Base-by-base conservation (phyloP, 2,113 vertebrate species). In the Camelus dromedarius region DNA sequence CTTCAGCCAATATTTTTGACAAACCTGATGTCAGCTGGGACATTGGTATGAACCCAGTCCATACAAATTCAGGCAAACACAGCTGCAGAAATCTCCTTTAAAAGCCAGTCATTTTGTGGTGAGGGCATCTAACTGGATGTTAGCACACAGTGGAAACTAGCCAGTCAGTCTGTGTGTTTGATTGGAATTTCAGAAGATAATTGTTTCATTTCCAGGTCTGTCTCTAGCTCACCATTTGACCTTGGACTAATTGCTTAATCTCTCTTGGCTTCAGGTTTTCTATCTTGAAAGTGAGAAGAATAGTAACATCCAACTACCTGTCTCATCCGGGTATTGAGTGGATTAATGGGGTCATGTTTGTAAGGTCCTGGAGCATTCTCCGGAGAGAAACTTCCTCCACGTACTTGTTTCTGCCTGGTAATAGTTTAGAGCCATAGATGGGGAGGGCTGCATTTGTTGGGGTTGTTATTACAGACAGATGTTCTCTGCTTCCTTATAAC, bases 1-100 rank as follows among this genome's bases (percentile, higher is more conserved):
- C 79, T 93, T 18, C n/a, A 64, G 72, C 9, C 22, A 92, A 86
- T 89, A 95, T 96, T 98, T 97, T 97, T 10, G 77, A 96, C 80
- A 98, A 98, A 97, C 96, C 94, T 96, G 97, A 98, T 98, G 97
- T 98, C 92, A 94, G 64, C 98, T 98, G 98, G 90, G 95, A 96
- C 97, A 93, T 92, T 91, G 66, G 95, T 97, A 96, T 97, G 96
- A 98, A 98, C 96, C 97, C 67, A 95, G 26, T 96, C 93, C 95
- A 82, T 95, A 95, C 93, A 96, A 87, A 80, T 96, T 91, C 8
- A n/a, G n/a, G 66, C 48, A 62, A 76, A 35, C 64, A 30, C 82
- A 96, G 85, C 50, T 89, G 70, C 89, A 81, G 84, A 95, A 54
- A 79, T 79, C 85, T 95, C 98, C 93, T 97, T 95, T 93, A 91